Evolutionary conservation across 64 coral and sea anemone species (phyloP).

Genomic region (Pachyseris speciosa): DNA sequence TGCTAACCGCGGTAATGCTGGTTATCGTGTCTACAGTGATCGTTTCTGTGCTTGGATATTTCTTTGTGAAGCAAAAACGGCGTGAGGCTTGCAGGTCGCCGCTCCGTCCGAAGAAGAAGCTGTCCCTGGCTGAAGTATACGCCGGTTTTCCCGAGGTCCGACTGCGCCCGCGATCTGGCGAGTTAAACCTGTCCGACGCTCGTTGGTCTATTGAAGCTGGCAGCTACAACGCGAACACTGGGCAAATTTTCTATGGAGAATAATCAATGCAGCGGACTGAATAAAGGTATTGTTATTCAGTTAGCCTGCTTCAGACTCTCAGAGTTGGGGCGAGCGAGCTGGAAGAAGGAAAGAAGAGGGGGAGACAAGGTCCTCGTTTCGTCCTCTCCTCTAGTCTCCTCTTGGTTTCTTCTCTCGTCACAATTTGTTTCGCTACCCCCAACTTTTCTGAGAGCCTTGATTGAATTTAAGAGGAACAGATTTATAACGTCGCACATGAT

Average conservation of each 20-base stretch:
- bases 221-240: neutral
- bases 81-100: neutral
- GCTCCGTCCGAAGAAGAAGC: neutral
- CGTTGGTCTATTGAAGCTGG: constrained; percentile 18
- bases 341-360: too few species aligned
- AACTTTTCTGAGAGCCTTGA: too few species aligned
- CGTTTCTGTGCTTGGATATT: neutral
- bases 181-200: neutral
- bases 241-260: neutral
- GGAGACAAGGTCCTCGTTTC: too few species aligned
- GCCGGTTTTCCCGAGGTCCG: neutral
- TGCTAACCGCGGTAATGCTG: neutral
- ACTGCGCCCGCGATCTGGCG: neutral
- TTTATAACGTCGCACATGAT: too few species aligned
- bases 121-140: neutral
- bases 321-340: too few species aligned
- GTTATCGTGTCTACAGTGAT: neutral
- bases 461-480: too few species aligned
- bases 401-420: too few species aligned
- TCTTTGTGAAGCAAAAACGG: neutral
- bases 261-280: too few species aligned
- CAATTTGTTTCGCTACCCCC: too few species aligned
- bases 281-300: neutral
- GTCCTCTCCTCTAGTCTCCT: too few species aligned
- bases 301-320: too few species aligned